These are phyloP conservation scores for Acromyrmex heyeri DNA, from an alignment of 1,140 invertebrate species.

Conservation along the genomic window DNA sequence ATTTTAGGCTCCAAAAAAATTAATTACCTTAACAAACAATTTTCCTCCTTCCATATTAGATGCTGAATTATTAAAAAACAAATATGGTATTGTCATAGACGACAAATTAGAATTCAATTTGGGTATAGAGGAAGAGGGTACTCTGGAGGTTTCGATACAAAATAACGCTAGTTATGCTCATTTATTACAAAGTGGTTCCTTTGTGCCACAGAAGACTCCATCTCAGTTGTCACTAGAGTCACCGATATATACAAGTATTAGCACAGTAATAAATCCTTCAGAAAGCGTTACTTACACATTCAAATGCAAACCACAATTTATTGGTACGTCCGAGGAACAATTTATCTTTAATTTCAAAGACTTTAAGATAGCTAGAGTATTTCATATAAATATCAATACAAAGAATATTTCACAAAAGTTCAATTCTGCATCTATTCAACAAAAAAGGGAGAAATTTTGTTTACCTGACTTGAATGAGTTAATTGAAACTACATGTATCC, in stretches of 20 bases:
- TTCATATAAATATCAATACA: constrained; percentile 86
- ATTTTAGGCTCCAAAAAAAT: constrained; percentile 46
- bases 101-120: constrained; percentile 81
- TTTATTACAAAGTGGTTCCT: constrained; percentile 77
- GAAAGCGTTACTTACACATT: constrained; percentile 82
- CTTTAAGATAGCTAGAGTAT: constrained; percentile 87
- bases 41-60: constrained; percentile 33
- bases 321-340: constrained; percentile 88
- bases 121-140: constrained; percentile 81
- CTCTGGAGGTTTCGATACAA: constrained; percentile 76
- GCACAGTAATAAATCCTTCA: constrained; percentile 77
- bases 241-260: constrained; percentile 68
- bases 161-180: constrained; percentile 81
- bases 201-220: constrained; percentile 75
- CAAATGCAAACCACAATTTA: constrained; percentile 85
- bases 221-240: constrained; percentile 82
- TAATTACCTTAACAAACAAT: constrained; percentile 22
- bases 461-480: constrained; percentile 80
- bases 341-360: constrained; percentile 87
- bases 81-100: constrained; percentile 84
- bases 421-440: constrained; percentile 47
- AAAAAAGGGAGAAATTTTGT: constrained; percentile 81
- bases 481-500: constrained; percentile 84
- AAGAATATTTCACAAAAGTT: constrained; percentile 65
- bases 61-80: constrained; percentile 78